A percentile compares a stretch with the other conserved stretches of the same genome.
phyloP scores from a whole-genome alignment of 2,888 invertebrate species.

The Macrophya annulata region DNA sequence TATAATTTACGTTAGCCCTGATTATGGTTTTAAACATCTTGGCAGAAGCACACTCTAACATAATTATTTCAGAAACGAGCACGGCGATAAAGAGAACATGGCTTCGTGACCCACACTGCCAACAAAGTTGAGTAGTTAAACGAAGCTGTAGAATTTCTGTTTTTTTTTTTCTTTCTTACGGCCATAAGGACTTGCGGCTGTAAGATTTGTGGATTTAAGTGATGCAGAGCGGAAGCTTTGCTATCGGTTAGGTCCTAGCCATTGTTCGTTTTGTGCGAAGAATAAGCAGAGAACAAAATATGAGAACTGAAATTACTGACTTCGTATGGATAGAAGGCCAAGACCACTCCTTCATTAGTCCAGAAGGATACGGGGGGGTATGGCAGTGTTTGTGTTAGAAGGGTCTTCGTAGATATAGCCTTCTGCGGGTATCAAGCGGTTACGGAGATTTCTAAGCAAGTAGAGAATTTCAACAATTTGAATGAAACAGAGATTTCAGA shows the following conservation, averaged over 20 bases:
- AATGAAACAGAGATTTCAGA: slow-evolving; percentile 53
- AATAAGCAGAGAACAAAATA: not conserved
- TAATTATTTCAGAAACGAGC: slow-evolving; percentile 38
- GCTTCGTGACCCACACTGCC: not conserved
- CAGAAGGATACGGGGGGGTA: slow-evolving; percentile 6
- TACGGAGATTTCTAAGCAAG: slow-evolving; percentile 40
- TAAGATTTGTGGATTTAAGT: not conserved
- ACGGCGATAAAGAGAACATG: slow-evolving; percentile 5
- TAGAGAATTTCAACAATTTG: slow-evolving; percentile 50
- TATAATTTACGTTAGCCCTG: slow-evolving; percentile 18
- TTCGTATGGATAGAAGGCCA: not conserved
- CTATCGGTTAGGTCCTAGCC: not conserved
- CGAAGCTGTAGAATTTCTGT: not conserved
- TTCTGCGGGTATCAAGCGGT: slow-evolving; percentile 43
- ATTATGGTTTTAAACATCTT: slow-evolving; percentile 28
- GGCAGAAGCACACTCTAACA: slow-evolving; percentile 14
- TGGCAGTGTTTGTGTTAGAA: slow-evolving; percentile 6
- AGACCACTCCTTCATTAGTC: slow-evolving; percentile 39
- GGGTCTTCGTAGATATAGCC: slow-evolving; percentile 27
- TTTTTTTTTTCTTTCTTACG: not conserved
- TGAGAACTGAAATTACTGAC: not conserved
- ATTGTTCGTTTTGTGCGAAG: not conserved
- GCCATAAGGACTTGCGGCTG: not conserved
- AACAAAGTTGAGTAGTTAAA: slow-evolving; percentile 3
- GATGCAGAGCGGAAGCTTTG: not conserved